A percentile compares a stretch with the other conserved stretches of the same genome.
phyloP scores from a whole-genome alignment of 2,797 vertebrate genomes.

The Chelon auratus region DNA sequence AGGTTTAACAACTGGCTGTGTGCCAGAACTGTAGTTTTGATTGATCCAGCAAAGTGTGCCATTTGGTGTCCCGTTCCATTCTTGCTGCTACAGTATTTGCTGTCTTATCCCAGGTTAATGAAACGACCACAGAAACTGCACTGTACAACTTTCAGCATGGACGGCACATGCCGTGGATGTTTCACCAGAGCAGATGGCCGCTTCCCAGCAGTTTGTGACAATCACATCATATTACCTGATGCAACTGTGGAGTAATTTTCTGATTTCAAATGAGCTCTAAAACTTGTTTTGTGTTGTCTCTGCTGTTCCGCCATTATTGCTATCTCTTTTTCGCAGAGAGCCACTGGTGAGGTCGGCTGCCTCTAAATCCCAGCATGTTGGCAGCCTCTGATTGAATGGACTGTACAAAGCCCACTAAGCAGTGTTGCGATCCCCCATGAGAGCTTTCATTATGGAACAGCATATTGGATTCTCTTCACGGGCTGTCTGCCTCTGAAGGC shows the following conservation, averaged over 20 bases:
- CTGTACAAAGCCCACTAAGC: constrained; percentile 81
- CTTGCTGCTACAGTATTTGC: constrained; percentile 1
- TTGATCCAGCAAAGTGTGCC: constrained; percentile 7
- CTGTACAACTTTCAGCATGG: constrained; percentile 4
- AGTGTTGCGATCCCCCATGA: constrained; percentile 74
- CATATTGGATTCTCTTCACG: constrained; percentile 81
- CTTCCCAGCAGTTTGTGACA: constrained; percentile 14
- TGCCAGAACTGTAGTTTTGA: constrained; percentile 27
- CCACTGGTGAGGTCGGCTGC: constrained; percentile 48
- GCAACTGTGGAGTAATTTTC: constrained; percentile 26
- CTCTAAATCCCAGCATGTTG: constrained; percentile 78
- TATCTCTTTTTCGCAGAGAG: constrained; percentile 65
- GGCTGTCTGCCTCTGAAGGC: constrained; percentile 63
- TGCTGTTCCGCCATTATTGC: constrained; percentile 42
- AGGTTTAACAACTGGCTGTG: constrained; percentile 23
- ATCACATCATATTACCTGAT: constrained; percentile 32
- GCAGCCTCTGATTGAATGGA: constrained; percentile 79
- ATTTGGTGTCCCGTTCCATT: constrained; percentile 16
- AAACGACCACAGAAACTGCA: constrained; percentile 25
- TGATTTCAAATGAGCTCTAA: constrained; percentile 25
- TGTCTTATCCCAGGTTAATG: constrained; percentile 11
- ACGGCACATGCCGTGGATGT: constrained; percentile 16
- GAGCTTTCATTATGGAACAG: constrained; percentile 83
- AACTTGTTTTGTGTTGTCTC: constrained; percentile 51
- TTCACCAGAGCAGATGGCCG: constrained; percentile 27